Evolutionary conservation across 2,888 invertebrate species (phyloP).

Genomic region (Stenurella melanura): DNA sequence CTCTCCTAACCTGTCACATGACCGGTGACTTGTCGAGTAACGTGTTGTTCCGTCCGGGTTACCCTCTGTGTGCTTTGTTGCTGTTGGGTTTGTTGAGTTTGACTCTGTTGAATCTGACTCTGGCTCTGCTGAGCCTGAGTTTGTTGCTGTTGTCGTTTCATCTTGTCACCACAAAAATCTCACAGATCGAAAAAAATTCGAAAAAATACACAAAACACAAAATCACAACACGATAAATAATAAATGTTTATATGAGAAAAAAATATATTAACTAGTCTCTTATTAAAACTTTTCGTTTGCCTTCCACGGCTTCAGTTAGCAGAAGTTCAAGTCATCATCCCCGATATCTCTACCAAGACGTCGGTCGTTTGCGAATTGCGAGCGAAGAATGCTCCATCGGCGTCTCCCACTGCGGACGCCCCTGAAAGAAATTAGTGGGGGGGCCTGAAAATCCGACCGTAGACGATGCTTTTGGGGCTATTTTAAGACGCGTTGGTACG

Average conservation of each 20-base stretch:
- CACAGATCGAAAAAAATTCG: slow-evolving; percentile 58
- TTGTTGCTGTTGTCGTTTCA: slow-evolving; percentile 84
- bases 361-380: slow-evolving; percentile 95
- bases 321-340: slow-evolving; percentile 86
- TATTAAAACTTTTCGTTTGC: slow-evolving; percentile 62
- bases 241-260: slow-evolving; percentile 55
- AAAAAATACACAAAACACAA: slow-evolving; percentile 67
- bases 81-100: slow-evolving; percentile 73
- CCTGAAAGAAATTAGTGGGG: slow-evolving; percentile 49
- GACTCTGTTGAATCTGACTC: slow-evolving; percentile 73
- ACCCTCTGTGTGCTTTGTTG: slow-evolving; percentile 75
- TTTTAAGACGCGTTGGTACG: slow-evolving; percentile 63
- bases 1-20: slow-evolving; percentile 80
- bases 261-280: slow-evolving; percentile 65
- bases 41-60: slow-evolving; percentile 85
- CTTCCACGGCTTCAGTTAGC: slow-evolving; percentile 78
- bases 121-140: slow-evolving; percentile 71
- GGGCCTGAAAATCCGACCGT: slow-evolving; percentile 52
- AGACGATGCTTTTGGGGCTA: slow-evolving; percentile 63
- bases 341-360: slow-evolving; percentile 87
- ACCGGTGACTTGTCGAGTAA: slow-evolving; percentile 84
- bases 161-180: slow-evolving; percentile 75
- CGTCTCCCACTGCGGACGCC: slow-evolving; percentile 69
- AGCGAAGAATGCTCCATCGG: slow-evolving; percentile 83
- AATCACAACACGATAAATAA: slow-evolving; percentile 67